Conservation (phyloP, 1,140 invertebrate genomes). For the Caenorhabditis briggsae region DNA sequence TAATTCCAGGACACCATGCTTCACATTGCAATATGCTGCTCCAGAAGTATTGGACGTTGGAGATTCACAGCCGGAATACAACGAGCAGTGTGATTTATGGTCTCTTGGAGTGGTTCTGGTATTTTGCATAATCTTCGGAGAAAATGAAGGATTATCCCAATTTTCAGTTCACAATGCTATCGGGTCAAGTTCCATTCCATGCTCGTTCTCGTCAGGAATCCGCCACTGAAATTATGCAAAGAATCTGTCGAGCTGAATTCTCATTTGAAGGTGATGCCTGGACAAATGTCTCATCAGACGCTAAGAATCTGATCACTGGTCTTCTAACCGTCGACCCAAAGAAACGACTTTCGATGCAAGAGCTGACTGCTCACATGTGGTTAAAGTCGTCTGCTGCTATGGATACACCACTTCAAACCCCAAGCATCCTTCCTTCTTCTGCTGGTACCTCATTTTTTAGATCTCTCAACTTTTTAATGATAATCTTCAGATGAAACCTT, state of each 20-base stretch:
- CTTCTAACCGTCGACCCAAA: conserved; percentile 86
- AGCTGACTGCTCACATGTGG: conserved; percentile 78
- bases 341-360: conserved; percentile 83
- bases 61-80: conserved; percentile 82
- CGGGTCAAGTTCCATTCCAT: conserved; percentile 87
- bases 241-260: conserved; percentile 86
- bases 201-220: conserved; percentile 83
- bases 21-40: conserved; percentile 90
- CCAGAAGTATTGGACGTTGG: conserved; percentile 85
- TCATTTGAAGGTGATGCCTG: conserved; percentile 84
- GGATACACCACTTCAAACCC: conserved; percentile 76
- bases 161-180: conserved; percentile 87
- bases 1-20: conserved; percentile 85
- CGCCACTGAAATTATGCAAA: conserved; percentile 84
- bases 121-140: conserved; percentile 66
- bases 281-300: conserved; percentile 84
- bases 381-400: conserved; percentile 71
- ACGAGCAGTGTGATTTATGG: conserved; percentile 92
- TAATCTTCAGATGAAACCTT: conserved; percentile 79
- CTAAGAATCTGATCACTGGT: conserved; percentile 85
- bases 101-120: conserved; percentile 89
- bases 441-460: conserved; percentile 67
- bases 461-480: background rate
- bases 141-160: background rate
- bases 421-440: conserved; percentile 72